Conservation (phyloP, 2,888 invertebrate species). For the Troglohyphantes excavatus region DNA sequence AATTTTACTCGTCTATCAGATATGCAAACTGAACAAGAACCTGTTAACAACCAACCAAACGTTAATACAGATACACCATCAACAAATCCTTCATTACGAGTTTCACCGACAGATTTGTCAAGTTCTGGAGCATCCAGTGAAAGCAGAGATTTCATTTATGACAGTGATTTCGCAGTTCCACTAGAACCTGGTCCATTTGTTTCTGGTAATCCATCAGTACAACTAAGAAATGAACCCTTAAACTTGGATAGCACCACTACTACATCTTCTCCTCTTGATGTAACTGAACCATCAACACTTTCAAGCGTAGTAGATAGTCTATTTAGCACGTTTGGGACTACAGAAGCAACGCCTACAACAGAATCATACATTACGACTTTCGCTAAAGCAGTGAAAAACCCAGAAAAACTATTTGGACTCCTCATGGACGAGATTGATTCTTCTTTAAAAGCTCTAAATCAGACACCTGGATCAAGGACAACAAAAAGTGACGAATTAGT, state of each 20-base stretch:
- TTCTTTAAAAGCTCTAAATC: background rate
- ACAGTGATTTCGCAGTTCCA: background rate
- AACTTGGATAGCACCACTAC: background rate
- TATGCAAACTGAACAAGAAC: background rate
- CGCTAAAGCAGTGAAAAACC: background rate
- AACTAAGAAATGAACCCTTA: background rate
- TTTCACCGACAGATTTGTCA: too few relatives aligned
- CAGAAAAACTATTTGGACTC: background rate
- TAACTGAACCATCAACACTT: background rate
- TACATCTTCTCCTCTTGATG: background rate
- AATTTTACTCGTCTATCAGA: too few relatives aligned
- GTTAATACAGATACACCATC: background rate
- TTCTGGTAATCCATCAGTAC: background rate
- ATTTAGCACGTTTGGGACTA: background rate
- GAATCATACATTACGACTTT: background rate
- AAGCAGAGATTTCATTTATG: background rate
- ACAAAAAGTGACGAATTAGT: background rate
- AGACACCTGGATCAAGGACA: background rate
- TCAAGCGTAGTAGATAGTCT: background rate
- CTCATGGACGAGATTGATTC: constrained; percentile 1
- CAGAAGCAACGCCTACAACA: background rate
- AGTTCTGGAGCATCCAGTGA: background rate
- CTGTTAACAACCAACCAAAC: background rate
- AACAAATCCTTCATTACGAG: background rate
- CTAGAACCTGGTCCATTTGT: constrained; percentile 9